Evolutionary conservation across 2,888 invertebrate species (phyloP).

Genomic region (Orgyia antiqua): DNA sequence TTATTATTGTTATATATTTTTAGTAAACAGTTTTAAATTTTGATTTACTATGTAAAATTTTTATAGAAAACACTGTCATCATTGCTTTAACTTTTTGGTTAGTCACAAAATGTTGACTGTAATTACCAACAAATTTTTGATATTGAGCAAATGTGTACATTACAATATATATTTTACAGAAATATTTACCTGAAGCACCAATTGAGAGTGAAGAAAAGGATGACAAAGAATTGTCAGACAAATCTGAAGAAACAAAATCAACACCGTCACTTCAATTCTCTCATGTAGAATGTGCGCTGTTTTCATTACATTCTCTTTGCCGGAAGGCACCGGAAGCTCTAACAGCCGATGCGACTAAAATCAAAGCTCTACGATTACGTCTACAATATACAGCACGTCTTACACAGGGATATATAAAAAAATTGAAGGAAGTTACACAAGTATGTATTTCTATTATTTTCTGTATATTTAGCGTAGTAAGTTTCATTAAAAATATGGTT

Average conservation of each 20-base stretch:
- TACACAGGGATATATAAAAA: slow-evolving; percentile 89
- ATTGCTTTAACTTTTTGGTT: no score
- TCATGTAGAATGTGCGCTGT: slow-evolving; percentile 94
- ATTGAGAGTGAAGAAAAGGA: slow-evolving; percentile 68
- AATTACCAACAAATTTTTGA: no score
- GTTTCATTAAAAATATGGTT: no score
- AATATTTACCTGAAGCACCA: slow-evolving; percentile 93
- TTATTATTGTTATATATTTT: no score
- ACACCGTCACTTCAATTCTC: slow-evolving; percentile 95
- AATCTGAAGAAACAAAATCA: slow-evolving; percentile 56
- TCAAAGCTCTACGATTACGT: slow-evolving; percentile 92
- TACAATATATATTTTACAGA: no score
- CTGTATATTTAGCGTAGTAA: no score
- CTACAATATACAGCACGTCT: slow-evolving; percentile 95
- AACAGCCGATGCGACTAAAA: slow-evolving; percentile 82
- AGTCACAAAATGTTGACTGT: no score
- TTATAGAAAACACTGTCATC: no score
- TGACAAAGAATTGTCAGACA: slow-evolving; percentile 40
- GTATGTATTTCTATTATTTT: no score
- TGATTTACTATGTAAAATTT: no score
- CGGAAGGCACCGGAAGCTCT: slow-evolving; percentile 86
- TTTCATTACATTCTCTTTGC: slow-evolving; percentile 85
- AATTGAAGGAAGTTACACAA: slow-evolving; percentile 81
- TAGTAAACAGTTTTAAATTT: no score
- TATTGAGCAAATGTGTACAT: no score